Base-by-base conservation (phyloP, 37 sponge, comb jelly and placozoan genomes). In the Aphrocallistes beatrix region DNA sequence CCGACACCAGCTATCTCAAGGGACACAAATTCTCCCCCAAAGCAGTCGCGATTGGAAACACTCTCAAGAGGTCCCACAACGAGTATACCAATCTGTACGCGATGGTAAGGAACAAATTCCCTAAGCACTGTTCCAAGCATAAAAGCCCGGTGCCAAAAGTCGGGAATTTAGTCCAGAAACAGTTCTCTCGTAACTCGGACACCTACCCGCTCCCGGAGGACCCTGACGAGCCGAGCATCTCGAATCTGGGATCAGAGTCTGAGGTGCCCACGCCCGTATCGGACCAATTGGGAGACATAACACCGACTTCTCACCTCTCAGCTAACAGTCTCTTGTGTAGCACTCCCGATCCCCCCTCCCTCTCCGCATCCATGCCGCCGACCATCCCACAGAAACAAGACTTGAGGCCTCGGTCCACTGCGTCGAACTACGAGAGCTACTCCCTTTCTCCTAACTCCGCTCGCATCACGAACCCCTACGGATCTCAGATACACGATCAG, bases 41-140 rank as follows among this genome's bases (percentile, higher is more conserved):
- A 3, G 75, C 10, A 30, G 75, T 8, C 1, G 28, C 10, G 75
- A 60, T 3, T 30, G 25, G 28, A 19, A 60, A 60, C 34, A 60
- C 75, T 13, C 75, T 60, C 28, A 60, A 60, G 75, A 60, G 75
- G 34, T 60, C 75, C 6, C 75, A 60, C 75, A 30, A 60, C 34
- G 75, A 60, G 75, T 60, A 60, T 30, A 60, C 75, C 34, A 60
- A 60, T 30, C 75, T 60, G 3, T 60, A 60, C 75, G n/a, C 75
- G 28, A 60, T 60, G 75, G 75, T 25, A 30, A 60, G n/a, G 75
- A 60, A 30, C 34, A 60, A 60, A 13, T 60, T 60, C 21, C 75
- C 75, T 60, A 60, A 60, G 34, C 75, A 60, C 28, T 25, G 75
- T 30, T 60, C 75, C 34, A 60, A 60, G 75, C 75, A 60, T 13